Base-by-base conservation (phyloP, 2,888 invertebrate genomes). In the Xanthia icteritia region DNA sequence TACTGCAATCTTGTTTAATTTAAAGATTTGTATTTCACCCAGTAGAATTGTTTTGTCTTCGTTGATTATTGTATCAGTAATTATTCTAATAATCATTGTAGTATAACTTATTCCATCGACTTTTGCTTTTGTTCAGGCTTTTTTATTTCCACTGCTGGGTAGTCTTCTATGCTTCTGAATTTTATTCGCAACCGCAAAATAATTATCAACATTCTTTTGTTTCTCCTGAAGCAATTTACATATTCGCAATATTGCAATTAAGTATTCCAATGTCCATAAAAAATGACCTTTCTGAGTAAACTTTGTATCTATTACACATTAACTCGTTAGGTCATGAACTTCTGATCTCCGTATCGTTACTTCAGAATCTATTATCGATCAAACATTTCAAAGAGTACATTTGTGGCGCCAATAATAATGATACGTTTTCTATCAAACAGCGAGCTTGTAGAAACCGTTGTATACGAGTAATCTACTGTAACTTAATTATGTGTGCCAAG, bases 401-500 rank as follows among this genome's bases (percentile, higher is more conserved):
- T 64, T 23, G 42, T 68, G 65, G 56, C 66, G 70, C 78, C 66
- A 75, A 58, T 78, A 74, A 72, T 70, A 74, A 72, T 70, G 27
- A 78, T 36, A 82, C 56, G 45, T 27, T 74, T 76, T 65, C 71
- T 15, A 48, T 76, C 64, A 69, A 82, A 75, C 66, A 13, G 63
- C 67, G 76, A 87, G 78, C 65, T 72, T 36, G 27, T 48, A 60
- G 27, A 61, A 73, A 78, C 23, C 48, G 61, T 76, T 84, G 84
- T 81, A 86, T 84, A n/a, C n/a, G n/a, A n/a, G n/a, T n/a, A 77
- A 83, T 86, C 67, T 76, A 69, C 64, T 51, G 77, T 82, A 82
- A 81, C 64, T 85, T 83, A 82, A 87, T 83, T 77, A 86, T 60
- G 64, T 85, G 76, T 90, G 92, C 82, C 92, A 92, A 91, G 92